Evolutionary conservation across 1,140 invertebrate genomes (phyloP).

Genomic region (Cataglyphis hispanica): DNA sequence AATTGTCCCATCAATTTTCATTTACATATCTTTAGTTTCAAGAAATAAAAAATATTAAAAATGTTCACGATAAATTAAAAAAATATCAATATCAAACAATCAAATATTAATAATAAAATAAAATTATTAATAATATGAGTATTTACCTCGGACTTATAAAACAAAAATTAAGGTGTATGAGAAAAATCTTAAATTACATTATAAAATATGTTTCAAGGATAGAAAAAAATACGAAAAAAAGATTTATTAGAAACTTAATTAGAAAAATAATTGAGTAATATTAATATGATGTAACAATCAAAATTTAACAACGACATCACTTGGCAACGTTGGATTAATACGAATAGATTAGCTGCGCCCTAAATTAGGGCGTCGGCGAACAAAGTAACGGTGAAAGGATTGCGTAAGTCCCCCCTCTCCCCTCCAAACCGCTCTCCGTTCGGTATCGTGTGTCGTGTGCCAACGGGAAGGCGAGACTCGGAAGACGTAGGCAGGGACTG

Average conservation of each 20-base stretch:
- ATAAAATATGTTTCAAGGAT: not conserved
- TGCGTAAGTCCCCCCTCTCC: conserved; percentile 73
- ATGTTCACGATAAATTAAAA: not conserved
- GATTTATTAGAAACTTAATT: too few species aligned
- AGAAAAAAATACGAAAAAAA: not conserved
- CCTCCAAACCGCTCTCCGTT: not conserved
- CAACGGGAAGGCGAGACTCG: conserved; percentile 46
- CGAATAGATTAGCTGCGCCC: conserved; percentile 16
- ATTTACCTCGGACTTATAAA: not conserved
- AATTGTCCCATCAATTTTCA: not conserved
- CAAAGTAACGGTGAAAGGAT: conserved; percentile 78
- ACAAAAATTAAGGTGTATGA: not conserved
- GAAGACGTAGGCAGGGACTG: not conserved
- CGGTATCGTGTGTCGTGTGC: conserved; percentile 61
- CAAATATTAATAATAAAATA: not conserved
- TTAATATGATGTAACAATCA: conserved; percentile 3
- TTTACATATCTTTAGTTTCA: not conserved
- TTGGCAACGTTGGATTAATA: not conserved
- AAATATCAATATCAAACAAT: conserved; percentile 7
- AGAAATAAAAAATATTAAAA: not conserved
- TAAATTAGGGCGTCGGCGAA: conserved; percentile 52
- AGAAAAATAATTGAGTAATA: too few species aligned
- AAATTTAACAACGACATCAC: not conserved
- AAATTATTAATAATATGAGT: not conserved
- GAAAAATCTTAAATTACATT: not conserved